Evolutionary conservation across 2,888 invertebrate species (phyloP).

Genomic region (Cerastis leucographa): DNA sequence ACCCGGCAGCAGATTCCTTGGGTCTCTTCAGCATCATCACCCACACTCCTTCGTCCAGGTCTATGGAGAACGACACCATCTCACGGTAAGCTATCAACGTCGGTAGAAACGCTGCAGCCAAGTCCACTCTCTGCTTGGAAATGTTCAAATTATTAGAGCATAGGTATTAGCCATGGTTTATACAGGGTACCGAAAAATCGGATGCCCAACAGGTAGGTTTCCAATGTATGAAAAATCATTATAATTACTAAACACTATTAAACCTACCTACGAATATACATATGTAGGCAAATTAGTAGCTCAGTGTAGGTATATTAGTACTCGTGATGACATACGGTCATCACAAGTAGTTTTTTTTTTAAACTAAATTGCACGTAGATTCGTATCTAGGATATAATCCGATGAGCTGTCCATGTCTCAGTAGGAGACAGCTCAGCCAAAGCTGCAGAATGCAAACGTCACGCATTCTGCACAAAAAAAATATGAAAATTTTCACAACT

Average conservation of each 20-base stretch:
- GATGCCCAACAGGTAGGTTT: neutral
- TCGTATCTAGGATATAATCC: neutral
- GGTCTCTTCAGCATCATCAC: constrained; percentile 95
- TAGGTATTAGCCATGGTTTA: neutral
- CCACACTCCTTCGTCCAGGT: constrained; percentile 94
- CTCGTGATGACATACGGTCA: too few species aligned
- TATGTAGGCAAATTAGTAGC: too few species aligned
- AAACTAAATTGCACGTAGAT: neutral
- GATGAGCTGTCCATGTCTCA: neutral
- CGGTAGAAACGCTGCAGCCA: constrained; percentile 95
- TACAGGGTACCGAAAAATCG: neutral
- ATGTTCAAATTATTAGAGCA: neutral
- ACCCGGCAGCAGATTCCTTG: constrained; percentile 95
- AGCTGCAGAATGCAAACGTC: neutral
- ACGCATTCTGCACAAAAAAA: neutral
- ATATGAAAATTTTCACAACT: neutral
- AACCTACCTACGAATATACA: too few species aligned
- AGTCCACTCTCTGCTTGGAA: constrained; percentile 92
- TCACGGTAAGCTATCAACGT: constrained; percentile 90
- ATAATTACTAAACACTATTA: neutral
- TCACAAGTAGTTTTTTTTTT: neutral
- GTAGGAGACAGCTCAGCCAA: neutral
- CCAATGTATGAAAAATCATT: neutral
- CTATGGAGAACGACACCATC: constrained; percentile 90
- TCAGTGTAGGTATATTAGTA: too few species aligned